phyloP scores from a whole-genome alignment of 2,797 vertebrate species.

The Eulemur albifrons region DNA sequence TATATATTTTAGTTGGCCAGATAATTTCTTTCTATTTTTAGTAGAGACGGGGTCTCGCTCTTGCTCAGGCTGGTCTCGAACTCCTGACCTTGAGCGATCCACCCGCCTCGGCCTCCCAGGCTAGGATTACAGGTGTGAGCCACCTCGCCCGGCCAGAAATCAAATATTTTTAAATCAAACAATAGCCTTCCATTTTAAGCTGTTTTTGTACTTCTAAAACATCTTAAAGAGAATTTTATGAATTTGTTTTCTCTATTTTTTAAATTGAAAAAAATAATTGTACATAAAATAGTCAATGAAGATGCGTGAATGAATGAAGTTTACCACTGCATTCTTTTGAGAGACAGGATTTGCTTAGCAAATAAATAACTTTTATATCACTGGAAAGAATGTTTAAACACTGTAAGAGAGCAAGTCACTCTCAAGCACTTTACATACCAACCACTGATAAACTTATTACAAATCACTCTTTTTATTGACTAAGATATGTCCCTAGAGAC shows the following conservation, averaged over 20 bases:
- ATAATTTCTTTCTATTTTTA: too few species aligned
- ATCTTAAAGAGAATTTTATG: not conserved
- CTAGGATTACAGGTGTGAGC: too few species aligned
- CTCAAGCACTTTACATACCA: slow-evolving; percentile 57
- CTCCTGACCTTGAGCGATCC: too few species aligned
- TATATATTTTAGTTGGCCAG: too few species aligned
- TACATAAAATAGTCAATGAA: not conserved
- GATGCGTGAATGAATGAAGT: slow-evolving; percentile 32
- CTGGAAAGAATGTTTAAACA: slow-evolving; percentile 71
- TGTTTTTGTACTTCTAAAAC: not conserved
- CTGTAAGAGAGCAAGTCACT: slow-evolving; percentile 45
- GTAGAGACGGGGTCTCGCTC: too few species aligned
- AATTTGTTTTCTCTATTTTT: not conserved
- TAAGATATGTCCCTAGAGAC: slow-evolving; percentile 52
- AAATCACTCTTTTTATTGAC: slow-evolving; percentile 70
- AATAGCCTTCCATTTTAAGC: not conserved
- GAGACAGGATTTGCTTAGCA: slow-evolving; percentile 41
- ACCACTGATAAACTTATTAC: slow-evolving; percentile 67
- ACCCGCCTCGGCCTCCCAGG: too few species aligned
- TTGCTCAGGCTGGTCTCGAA: too few species aligned
- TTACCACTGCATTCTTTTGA: not conserved
- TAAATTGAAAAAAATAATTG: not conserved
- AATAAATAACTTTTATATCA: slow-evolving; percentile 61
- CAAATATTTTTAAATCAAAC: not conserved
- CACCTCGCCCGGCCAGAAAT: not conserved